Evolutionary conservation across 2,797 vertebrate genomes (phyloP).

Genomic region (Bradypodion pumilum): DNA sequence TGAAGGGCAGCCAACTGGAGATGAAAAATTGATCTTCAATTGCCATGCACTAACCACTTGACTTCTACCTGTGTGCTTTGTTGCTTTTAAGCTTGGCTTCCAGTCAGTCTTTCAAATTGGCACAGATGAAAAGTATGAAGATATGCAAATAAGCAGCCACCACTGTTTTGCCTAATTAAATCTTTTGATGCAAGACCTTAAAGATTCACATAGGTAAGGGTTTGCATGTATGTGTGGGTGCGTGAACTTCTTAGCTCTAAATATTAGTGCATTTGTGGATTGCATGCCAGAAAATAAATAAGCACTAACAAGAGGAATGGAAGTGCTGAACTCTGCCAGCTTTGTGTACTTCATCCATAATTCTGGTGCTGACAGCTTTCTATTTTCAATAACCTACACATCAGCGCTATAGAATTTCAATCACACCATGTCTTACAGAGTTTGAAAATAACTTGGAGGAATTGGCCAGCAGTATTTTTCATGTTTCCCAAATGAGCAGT

Average conservation of each 20-base stretch:
- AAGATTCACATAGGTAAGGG: neutral
- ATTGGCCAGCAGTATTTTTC: constrained; percentile 59
- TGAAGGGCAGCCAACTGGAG: too few relatives aligned
- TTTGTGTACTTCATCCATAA: constrained; percentile 34
- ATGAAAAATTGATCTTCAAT: too few relatives aligned
- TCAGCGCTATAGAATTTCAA: constrained; percentile 64
- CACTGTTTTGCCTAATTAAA: constrained; percentile 3
- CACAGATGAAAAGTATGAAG: constrained; percentile 19
- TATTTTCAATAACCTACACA: constrained; percentile 64
- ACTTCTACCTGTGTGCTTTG: neutral
- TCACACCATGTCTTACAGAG: constrained; percentile 47
- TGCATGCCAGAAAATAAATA: constrained; percentile 46
- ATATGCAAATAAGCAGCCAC: neutral
- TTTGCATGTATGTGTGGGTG: neutral
- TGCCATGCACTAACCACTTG: too few relatives aligned
- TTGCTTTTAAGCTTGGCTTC: neutral
- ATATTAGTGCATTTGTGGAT: constrained; percentile 17
- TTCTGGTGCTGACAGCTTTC: constrained; percentile 56
- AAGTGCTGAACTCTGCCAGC: constrained; percentile 38
- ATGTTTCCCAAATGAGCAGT: constrained; percentile 70
- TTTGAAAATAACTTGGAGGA: constrained; percentile 56
- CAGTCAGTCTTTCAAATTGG: neutral
- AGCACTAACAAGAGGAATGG: constrained; percentile 37
- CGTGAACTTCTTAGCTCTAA: constrained; percentile 1
- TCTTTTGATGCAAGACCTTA: neutral